Evolutionary conservation across 2,113 vertebrate genomes (phyloP).

Genomic region (Trichechus manatus): DNA sequence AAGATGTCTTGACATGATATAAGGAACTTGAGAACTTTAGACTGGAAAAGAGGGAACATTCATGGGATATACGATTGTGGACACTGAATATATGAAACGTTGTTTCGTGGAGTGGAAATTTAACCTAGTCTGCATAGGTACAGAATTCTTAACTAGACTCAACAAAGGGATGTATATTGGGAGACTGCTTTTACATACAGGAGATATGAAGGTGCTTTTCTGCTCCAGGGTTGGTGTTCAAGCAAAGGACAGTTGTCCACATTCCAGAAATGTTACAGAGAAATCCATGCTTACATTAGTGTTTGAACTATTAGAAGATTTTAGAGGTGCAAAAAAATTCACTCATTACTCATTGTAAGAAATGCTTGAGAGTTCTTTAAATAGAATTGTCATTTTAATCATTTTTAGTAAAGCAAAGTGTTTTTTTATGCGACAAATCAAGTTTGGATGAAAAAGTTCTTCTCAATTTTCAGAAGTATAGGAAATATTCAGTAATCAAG

Average conservation of each 20-base stretch:
- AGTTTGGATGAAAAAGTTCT: background rate
- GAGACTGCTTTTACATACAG: background rate
- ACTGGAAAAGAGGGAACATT: background rate
- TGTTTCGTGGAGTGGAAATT: background rate
- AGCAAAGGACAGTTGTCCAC: background rate
- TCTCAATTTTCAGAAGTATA: background rate
- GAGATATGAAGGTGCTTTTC: background rate
- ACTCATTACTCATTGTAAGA: background rate
- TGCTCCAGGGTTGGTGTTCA: background rate
- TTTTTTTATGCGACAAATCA: background rate
- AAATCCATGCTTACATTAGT: background rate
- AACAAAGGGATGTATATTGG: background rate
- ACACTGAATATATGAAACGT: background rate
- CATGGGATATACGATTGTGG: background rate
- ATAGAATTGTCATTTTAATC: background rate
- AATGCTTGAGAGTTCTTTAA: background rate
- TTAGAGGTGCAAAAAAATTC: background rate
- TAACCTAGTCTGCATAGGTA: background rate
- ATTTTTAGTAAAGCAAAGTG: background rate
- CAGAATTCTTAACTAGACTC: background rate
- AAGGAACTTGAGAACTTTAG: background rate
- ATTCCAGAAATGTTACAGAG: constrained; percentile 9
- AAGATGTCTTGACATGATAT: constrained; percentile 17
- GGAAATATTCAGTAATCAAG: background rate
- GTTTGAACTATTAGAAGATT: background rate